These are phyloP conservation scores for Trypoxylon attenuatum DNA, from an alignment of 2,888 invertebrate genomes.

Conservation along the genomic window DNA sequence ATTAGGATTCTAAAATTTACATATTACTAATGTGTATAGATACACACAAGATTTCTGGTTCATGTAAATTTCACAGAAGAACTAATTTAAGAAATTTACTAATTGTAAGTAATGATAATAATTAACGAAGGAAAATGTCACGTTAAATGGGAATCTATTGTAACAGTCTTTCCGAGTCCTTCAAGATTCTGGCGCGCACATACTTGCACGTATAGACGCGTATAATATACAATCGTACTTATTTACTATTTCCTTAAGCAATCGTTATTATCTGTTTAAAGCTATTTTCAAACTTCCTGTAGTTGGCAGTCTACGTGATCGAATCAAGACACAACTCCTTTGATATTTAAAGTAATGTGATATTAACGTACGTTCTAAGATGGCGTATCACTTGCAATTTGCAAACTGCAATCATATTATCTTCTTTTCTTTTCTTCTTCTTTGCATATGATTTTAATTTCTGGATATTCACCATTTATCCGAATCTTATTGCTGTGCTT, in stretches of 20 bases:
- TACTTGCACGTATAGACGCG: constrained; percentile 6
- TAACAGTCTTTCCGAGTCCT: too few species aligned
- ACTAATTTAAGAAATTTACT: background rate
- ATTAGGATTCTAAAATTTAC: too few species aligned
- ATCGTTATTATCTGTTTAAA: constrained; percentile 14
- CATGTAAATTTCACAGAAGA: background rate
- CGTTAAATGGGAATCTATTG: too few species aligned
- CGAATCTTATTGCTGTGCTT: constrained; percentile 36
- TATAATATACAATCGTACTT: constrained; percentile 8
- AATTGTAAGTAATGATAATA: too few species aligned
- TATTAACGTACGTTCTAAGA: background rate
- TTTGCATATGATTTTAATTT: too few species aligned
- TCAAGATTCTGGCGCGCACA: constrained; percentile 3
- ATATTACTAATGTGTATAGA: too few species aligned
- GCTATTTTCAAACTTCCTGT: constrained; percentile 8
- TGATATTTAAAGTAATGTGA: constrained; percentile 8
- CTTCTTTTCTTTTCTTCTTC: too few species aligned
- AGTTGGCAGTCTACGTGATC: constrained; percentile 4
- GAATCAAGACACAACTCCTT: constrained; percentile 17
- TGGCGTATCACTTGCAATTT: too few species aligned
- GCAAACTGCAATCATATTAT: too few species aligned
- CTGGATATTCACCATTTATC: constrained; percentile 32
- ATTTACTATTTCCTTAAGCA: constrained; percentile 23
- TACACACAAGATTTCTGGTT: background rate
- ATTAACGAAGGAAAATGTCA: too few species aligned